Evolutionary conservation across 2,113 vertebrate species (phyloP), one percentile per base, ranked within the genome.

Genomic region (Oryzias celebensis): DNA sequence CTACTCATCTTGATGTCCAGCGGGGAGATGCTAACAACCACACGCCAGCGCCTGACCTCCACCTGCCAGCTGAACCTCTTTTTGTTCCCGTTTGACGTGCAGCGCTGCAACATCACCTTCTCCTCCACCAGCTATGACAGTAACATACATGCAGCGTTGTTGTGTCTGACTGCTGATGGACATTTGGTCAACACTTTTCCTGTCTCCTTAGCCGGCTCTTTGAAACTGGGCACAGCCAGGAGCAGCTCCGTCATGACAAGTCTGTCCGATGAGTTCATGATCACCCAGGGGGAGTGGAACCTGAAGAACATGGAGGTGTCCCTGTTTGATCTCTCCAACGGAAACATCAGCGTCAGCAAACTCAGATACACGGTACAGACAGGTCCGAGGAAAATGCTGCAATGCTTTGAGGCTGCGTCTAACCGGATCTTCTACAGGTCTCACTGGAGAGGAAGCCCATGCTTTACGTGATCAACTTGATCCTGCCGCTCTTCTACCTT

Each of bases 381-480:
- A 12, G 1, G 13, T 58, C 7, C 1, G 2, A 23, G 1, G 3
- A 0, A 6, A 50, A 28, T 0, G 8, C 0, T 23, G 6, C 2
- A 6, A 13, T 3, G 2, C 31, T 63, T 4, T 14, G 23, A 0
- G 46, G 22, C 16, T 3, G 18, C 31, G 7, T 60, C 43, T 53
- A 14, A 55, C 22, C 10, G 23, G 14, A n/a, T 22, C 42, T 36
- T 14, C 51, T 20, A 14, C 72, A 94, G 93, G 65, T 93, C 43
- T 77, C 36, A 4, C 73, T 95, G 4, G 5, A 56, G 46, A 91
- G 93, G 53, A 88, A 82, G 22, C 90, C 93, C 0, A 62, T 87
- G 24, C 82, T 94, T 1, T 94, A 94, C 0, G 8, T 93, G 1
- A 55, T 93, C 12, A 93, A 86, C 68, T 75, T 94, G 14, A 90